These are phyloP conservation scores for Salvelinus alpinus DNA, from an alignment of 2,113 vertebrate species.

Conservation along the genomic window DNA sequence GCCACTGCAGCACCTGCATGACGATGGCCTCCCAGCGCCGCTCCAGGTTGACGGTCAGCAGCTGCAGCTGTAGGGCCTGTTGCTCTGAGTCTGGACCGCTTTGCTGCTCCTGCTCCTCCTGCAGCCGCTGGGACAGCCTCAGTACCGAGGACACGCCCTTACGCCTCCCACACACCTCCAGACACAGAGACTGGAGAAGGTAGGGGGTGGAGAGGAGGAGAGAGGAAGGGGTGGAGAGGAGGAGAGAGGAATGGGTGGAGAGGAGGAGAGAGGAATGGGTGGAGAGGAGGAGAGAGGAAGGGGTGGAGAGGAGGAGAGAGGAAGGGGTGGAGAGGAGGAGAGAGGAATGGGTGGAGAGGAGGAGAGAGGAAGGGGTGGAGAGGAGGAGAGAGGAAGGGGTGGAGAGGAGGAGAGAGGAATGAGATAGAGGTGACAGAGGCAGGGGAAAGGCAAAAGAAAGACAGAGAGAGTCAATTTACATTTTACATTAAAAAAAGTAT, in stretches of 20 bases:
- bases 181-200: constrained; percentile 80
- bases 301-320: neutral
- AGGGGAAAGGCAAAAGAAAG: too few relatives aligned
- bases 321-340: too few relatives aligned
- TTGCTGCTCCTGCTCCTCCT: constrained; percentile 67
- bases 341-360: too few relatives aligned
- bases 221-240: too few relatives aligned
- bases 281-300: too few relatives aligned
- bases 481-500: too few relatives aligned
- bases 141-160: constrained; percentile 89
- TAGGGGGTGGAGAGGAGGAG: too few relatives aligned
- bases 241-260: too few relatives aligned
- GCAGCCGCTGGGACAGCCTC: constrained; percentile 89
- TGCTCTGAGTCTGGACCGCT: constrained; percentile 84
- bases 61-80: constrained; percentile 81
- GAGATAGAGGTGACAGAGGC: neutral
- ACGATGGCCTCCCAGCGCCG: constrained; percentile 97
- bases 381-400: too few relatives aligned
- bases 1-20: constrained; percentile 98
- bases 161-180: constrained; percentile 86
- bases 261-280: neutral
- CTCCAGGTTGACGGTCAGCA: constrained; percentile 94
- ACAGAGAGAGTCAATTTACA: too few relatives aligned
- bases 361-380: neutral
- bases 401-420: neutral